These are phyloP conservation scores for Brachypodius melanocephalos DNA, from an alignment of 2,113 vertebrate species.

Conservation along the genomic window DNA sequence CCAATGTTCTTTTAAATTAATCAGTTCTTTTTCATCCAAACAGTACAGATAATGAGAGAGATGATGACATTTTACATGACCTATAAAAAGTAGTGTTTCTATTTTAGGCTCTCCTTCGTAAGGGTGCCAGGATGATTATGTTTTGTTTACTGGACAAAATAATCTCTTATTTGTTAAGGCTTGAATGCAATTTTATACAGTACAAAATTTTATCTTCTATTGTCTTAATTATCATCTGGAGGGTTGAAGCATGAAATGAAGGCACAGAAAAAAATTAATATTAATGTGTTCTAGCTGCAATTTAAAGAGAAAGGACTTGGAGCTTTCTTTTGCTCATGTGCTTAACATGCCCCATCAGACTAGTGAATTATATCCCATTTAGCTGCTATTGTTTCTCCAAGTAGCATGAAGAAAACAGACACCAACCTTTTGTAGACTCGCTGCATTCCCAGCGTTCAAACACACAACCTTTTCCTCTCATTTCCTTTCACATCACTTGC, in stretches of 20 bases:
- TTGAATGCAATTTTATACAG: constrained; percentile 19
- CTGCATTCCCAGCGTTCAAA: not conserved
- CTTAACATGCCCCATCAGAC: not conserved
- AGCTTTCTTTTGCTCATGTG: not conserved
- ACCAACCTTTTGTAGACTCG: not conserved
- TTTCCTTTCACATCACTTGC: not conserved
- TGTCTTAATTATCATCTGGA: constrained; percentile 49
- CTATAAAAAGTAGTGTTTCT: constrained; percentile 48
- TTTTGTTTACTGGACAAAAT: constrained; percentile 60
- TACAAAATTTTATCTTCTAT: constrained; percentile 32
- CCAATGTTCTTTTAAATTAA: constrained; percentile 50
- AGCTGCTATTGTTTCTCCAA: not conserved
- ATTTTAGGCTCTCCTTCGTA: constrained; percentile 28
- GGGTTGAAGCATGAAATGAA: not conserved
- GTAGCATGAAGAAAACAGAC: not conserved
- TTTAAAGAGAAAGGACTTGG: constrained; percentile 21
- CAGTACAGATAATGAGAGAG: constrained; percentile 52
- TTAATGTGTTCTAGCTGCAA: not conserved
- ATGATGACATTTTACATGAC: constrained; percentile 41
- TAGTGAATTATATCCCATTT: not conserved
- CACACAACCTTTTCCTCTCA: not conserved
- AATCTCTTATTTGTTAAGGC: constrained; percentile 62
- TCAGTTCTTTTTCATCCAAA: constrained; percentile 58
- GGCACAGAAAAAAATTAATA: constrained; percentile 20
- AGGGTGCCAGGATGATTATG: constrained; percentile 56